Percentiles rank a stretch among this genome's conserved stretches.
Conservation (phyloP, 2,797 vertebrate genomes). For the Sebastes reedi region DNA sequence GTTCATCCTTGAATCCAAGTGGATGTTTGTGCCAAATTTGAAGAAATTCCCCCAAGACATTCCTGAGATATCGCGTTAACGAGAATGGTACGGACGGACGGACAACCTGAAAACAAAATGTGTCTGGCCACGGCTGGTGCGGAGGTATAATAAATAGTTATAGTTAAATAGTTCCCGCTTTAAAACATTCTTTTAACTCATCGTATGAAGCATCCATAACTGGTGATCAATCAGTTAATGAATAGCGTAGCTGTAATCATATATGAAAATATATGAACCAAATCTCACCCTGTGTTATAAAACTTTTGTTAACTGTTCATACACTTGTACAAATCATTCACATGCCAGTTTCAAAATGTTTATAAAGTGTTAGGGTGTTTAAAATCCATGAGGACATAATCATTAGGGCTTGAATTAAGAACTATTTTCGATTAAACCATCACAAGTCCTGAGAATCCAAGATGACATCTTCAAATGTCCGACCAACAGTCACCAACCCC, state of each 20-base stretch:
- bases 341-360: not conserved
- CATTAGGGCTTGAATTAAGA: not conserved
- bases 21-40: too few relatives aligned
- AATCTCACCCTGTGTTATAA: not conserved
- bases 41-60: too few relatives aligned
- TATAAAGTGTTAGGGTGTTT: too few relatives aligned
- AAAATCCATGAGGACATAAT: too few relatives aligned
- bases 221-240: not conserved
- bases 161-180: not conserved
- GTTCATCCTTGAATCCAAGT: too few relatives aligned
- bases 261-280: not conserved
- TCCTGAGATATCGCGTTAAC: too few relatives aligned
- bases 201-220: not conserved
- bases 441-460: not conserved
- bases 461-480: not conserved
- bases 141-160: too few relatives aligned
- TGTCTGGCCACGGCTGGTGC: too few relatives aligned
- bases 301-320: not conserved
- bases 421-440: not conserved
- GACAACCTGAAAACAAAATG: too few relatives aligned
- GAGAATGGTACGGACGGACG: too few relatives aligned
- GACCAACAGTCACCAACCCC: not conserved
- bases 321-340: not conserved
- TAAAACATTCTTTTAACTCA: not conserved
- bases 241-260: not conserved